These are phyloP conservation scores for Leptinotarsa defecta DNA, from an alignment of 1,140 invertebrate species.

Conservation along the genomic window DNA sequence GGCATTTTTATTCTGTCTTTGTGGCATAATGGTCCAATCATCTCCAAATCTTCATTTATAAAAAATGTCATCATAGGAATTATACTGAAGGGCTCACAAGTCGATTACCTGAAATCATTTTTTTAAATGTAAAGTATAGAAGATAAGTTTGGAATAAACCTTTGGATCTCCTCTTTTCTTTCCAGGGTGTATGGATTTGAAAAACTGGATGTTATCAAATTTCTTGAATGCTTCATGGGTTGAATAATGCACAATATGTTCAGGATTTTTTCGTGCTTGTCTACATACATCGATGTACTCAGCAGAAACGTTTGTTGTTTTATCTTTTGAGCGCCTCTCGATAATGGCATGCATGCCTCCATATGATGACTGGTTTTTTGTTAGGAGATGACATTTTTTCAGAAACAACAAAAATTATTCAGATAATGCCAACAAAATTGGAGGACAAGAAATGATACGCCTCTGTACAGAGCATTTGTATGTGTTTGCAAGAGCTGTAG, in stretches of 20 bases:
- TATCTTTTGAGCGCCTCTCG: no score
- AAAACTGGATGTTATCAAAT: constrained; percentile 20
- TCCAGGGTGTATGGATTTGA: constrained; percentile 27
- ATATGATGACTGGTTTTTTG: constrained; percentile 25
- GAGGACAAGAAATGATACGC: no score
- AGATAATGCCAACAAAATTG: no score
- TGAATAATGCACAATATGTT: constrained; percentile 18
- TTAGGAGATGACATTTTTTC: background rate
- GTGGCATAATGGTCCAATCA: no score
- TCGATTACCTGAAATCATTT: constrained; percentile 10
- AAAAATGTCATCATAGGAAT: background rate
- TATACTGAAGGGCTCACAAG: constrained; percentile 6
- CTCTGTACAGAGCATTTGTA: no score
- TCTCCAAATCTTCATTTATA: constrained; percentile 27
- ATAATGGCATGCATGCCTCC: constrained; percentile 29
- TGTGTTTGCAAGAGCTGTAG: no score
- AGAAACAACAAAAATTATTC: no score
- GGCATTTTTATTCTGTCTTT: no score
- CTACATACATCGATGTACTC: constrained; percentile 14
- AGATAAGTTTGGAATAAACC: background rate
- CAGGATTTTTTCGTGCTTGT: constrained; percentile 20
- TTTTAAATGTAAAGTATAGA: background rate
- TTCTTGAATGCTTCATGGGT: constrained; percentile 22
- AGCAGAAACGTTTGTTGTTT: constrained; percentile 14
- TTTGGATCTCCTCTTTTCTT: constrained; percentile 10